Conservation (phyloP, 2,888 invertebrate species). For the Drosophila lutescens region DNA sequence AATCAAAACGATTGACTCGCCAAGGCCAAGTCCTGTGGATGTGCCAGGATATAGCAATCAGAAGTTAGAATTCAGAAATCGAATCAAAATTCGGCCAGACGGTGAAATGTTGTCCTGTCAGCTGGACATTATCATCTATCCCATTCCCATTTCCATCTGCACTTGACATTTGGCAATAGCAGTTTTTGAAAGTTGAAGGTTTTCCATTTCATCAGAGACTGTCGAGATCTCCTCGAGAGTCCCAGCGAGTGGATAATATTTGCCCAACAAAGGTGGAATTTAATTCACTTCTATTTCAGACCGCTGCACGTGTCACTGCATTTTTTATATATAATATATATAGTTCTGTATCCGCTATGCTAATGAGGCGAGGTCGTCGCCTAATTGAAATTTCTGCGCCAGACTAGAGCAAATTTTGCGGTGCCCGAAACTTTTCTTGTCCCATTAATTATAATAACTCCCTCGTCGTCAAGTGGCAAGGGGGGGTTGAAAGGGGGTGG, state of each 20-base stretch:
- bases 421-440: slow-evolving; percentile 5
- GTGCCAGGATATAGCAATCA: not conserved
- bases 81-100: slow-evolving; percentile 21
- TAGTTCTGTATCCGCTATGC: slow-evolving; percentile 18
- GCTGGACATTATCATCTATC: not conserved
- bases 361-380: slow-evolving; percentile 30
- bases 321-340: no score
- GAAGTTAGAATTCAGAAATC: slow-evolving; percentile 3
- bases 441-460: slow-evolving; percentile 38
- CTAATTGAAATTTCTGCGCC: slow-evolving; percentile 28
- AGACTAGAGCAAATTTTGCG: slow-evolving; percentile 10
- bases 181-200: slow-evolving; percentile 23
- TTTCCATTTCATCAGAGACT: slow-evolving; percentile 12
- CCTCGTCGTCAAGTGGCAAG: slow-evolving; percentile 15
- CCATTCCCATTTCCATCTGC: not conserved
- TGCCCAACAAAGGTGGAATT: slow-evolving; percentile 18
- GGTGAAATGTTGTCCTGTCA: slow-evolving; percentile 10
- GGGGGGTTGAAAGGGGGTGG: not conserved
- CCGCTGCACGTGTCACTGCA: slow-evolving; percentile 4
- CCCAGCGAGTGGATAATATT: slow-evolving; percentile 15
- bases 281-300: slow-evolving; percentile 16
- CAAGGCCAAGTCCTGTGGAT: not conserved
- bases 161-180: slow-evolving; percentile 21
- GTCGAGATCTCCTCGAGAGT: not conserved
- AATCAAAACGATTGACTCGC: slow-evolving; percentile 69